Evolutionary conservation across 2,797 vertebrate genomes (phyloP).

Genomic region (Sebastes ruberrimus): DNA sequence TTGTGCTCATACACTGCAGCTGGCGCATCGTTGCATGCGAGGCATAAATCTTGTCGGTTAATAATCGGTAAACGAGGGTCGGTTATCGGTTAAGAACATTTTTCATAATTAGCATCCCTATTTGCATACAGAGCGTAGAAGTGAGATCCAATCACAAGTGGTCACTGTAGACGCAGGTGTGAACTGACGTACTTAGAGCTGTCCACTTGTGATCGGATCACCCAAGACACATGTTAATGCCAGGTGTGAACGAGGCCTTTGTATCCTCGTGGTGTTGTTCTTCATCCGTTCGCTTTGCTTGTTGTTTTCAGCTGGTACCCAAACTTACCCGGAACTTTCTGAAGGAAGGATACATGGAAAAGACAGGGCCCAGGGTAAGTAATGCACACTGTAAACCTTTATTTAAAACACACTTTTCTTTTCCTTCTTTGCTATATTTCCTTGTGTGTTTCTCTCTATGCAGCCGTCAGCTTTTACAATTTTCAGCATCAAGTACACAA

Average conservation of each 20-base stretch:
- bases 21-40: no score
- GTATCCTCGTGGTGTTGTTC: background rate
- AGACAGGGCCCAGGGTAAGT: constrained; percentile 89
- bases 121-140: background rate
- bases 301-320: constrained; percentile 82
- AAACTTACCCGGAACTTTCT: constrained; percentile 89
- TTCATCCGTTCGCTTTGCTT: background rate
- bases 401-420: background rate
- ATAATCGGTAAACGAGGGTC: no score
- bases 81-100: no score
- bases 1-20: no score
- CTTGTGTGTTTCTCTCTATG: background rate
- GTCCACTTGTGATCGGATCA: background rate
- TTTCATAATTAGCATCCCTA: no score
- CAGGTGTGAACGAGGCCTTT: background rate
- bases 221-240: background rate
- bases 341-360: constrained; percentile 95
- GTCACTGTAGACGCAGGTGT: background rate
- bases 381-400: background rate
- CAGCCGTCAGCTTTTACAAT: background rate
- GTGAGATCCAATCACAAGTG: background rate
- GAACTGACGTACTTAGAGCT: no score
- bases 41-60: no score
- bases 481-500: background rate
- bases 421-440: background rate